Evolutionary conservation across 1,140 invertebrate genomes (phyloP), one percentile per base, ranked within the genome.

Genomic region (Listronotus bonariensis): DNA sequence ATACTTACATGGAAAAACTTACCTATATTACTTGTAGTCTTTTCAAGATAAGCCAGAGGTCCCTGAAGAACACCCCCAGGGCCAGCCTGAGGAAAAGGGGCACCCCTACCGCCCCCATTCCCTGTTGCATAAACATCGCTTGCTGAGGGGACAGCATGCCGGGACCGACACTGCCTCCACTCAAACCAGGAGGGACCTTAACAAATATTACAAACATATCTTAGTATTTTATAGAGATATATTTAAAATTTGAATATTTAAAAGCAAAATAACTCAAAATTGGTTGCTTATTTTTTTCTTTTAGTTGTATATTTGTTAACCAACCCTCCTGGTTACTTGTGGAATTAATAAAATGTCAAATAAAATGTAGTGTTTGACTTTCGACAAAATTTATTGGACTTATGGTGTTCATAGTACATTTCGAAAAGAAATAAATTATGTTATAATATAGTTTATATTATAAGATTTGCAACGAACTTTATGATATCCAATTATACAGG

Each of bases 11-110:
- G n/a, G n/a, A 52, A 26, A 9, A 18, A n/a, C 58, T 57, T 77
- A 84, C 89, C 89, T 83, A 92, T 92, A 81, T 89, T 91, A 75
- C 88, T 90, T 61, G 89, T 89, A 58, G 89, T 91, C 80, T 91
- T 91, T 82, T 92, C 89, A 54, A 92, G 80, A 76, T 88, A 91
- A 3, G 89, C 89, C 20, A 91, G 80, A 12, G 89, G 89, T 12
- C 89, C 89, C 72, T 89, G 89, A 40, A 90, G 79, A 7, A 86
- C 80, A 5, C 80, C 79, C 4, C 80, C 80, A 2, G 80, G 78
- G 66, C 76, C 76, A 68, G 73, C 74, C 64, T 77, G 77, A 41
- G 73, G 53, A 72, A 79, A 84, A 80, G 55, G 79, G 68, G 43
- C 80, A 76, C 49, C 81, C 20, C 75, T 75, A 65, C 40, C 72